Percentiles rank a stretch among this genome's conserved stretches.
Conservation (phyloP, 2,113 vertebrate species). For the Microcebus jonahi region DNA sequence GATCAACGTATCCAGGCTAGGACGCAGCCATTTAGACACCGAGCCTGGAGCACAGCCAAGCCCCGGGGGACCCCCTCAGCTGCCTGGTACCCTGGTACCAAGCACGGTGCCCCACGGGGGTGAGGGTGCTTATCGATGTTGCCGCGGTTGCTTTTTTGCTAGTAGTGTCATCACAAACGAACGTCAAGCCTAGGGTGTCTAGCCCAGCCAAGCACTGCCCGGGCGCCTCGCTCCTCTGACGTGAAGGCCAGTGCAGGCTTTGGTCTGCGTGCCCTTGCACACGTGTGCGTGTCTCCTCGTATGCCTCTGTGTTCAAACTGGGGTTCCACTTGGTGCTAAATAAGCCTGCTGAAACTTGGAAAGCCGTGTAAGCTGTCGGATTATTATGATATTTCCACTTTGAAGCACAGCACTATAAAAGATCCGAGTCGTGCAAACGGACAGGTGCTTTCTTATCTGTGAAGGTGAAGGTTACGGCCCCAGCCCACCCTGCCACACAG, state of each 20-base stretch:
- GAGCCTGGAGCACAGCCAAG: background rate
- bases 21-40: background rate
- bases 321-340: background rate
- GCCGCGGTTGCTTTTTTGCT: accelerated
- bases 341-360: background rate
- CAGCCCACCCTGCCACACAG: accelerated
- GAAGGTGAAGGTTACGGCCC: background rate
- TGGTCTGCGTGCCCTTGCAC: background rate
- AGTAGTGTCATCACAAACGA: accelerated
- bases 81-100: background rate
- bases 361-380: too few relatives aligned
- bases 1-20: too few relatives aligned
- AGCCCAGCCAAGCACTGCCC: background rate
- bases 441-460: background rate
- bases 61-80: accelerated
- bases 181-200: too few relatives aligned
- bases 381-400: background rate
- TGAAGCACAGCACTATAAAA: background rate
- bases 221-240: background rate
- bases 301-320: background rate
- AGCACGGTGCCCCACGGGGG: accelerated
- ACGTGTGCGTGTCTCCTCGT: background rate
- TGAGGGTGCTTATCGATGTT: accelerated
- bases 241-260: background rate
- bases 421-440: background rate